These are phyloP conservation scores for Oryzias sinensis DNA, from an alignment of 2,797 vertebrate species.

Conservation along the genomic window DNA sequence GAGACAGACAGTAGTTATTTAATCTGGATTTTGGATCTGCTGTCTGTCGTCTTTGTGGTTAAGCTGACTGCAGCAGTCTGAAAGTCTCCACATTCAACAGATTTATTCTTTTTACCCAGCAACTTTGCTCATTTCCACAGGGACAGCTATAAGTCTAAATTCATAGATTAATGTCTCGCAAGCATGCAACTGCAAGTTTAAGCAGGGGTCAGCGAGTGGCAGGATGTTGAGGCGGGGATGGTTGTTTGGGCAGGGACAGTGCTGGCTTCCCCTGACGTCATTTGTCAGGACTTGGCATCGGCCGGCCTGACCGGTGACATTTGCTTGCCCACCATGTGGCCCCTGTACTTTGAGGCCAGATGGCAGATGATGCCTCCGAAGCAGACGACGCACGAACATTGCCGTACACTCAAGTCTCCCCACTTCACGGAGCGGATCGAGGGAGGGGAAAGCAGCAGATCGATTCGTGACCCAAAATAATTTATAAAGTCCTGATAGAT, in stretches of 20 bases:
- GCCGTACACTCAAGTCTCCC: conserved; percentile 36
- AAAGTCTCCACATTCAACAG: conserved; percentile 29
- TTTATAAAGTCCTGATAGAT: conserved; percentile 74
- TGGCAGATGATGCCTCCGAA: conserved; percentile 72
- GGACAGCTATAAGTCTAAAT: conserved; percentile 35
- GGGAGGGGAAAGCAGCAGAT: conserved; percentile 41
- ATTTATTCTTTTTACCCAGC: conserved; percentile 17
- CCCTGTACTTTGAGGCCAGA: conserved; percentile 74
- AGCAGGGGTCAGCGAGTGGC: conserved; percentile 45
- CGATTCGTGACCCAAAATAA: conserved; percentile 69
- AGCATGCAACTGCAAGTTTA: conserved; percentile 12
- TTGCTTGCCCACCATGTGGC: conserved; percentile 76
- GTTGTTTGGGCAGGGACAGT: conserved; percentile 47
- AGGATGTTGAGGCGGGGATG: conserved; percentile 25
- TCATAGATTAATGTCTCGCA: conserved; percentile 39
- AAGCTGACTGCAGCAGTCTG: conserved; percentile 21
- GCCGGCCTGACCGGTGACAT: conserved; percentile 70
- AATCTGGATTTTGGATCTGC: conserved; percentile 34
- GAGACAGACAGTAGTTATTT: conserved; percentile 17
- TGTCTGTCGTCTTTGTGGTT: conserved; percentile 31
- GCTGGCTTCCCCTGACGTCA: conserved; percentile 70
- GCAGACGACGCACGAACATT: conserved; percentile 29
- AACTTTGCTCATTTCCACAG: conserved; percentile 19
- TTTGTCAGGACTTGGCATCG: conserved; percentile 63
- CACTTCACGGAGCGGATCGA: conserved; percentile 51